Base-by-base conservation (phyloP, 1,140 invertebrate species). In the Wiebesia pumilae region DNA sequence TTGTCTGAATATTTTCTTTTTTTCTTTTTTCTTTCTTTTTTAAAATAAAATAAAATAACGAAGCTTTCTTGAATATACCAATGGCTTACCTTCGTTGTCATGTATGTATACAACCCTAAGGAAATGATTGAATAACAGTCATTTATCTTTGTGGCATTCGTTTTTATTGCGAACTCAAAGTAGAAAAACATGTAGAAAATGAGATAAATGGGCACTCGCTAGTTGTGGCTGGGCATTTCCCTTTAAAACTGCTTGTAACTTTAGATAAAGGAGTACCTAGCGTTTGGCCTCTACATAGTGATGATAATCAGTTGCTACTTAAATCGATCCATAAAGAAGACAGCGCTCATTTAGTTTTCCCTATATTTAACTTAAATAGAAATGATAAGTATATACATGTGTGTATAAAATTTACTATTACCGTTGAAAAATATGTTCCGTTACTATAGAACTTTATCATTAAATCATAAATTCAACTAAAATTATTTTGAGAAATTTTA, bases 171-270 rank as follows among this genome's bases (percentile, higher is more conserved):
- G 38, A n/a, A 43, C 7, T 21, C 24, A 21, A 43, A 75, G 71
- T 75, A 75, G 71, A 43, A 75, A 75, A 75, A 75, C 71, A n/a
- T 75, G 71, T 75, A 40, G 38, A 43, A 75, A 43, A 75, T 40
- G 71, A 75, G 71, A 75, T 75, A 75, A 75, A 75, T 19, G 71
- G n/a, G n/a, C 38, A 14, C 38, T 75, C 24, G 10, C 38, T 12
- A 43, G 27, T 19, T 12, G 19, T 75, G 38, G 71, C 38, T 33
- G 71, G 38, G 71, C 40, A 43, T 40, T 40, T 43, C 71, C 71
- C 9, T 43, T 43, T 43, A 38, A 43, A 75, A 75, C 71, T 40
- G 21, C 71, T 75, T 71, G 33, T 71, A 71, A 71, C 69, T 71
- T 71, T 71, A 71, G 69, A 71, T 71, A 71, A 71, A 71, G 69